Evolutionary conservation across 2,797 vertebrate species (phyloP).

Genomic region (Eulemur mongoz): DNA sequence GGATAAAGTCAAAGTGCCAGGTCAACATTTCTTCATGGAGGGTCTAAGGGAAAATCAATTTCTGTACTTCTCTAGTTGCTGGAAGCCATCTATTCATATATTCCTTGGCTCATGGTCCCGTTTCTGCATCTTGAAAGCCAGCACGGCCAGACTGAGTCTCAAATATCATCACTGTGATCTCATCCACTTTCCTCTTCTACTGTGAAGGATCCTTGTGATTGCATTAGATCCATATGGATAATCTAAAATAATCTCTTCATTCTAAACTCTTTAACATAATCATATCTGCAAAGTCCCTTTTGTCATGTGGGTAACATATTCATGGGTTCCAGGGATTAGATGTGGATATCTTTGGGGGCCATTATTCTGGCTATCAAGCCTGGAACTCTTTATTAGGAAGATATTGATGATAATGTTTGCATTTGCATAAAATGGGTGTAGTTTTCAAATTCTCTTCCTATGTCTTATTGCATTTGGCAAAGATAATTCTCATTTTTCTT

Average conservation of each 20-base stretch:
- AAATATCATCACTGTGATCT: background rate
- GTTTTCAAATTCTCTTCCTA: background rate
- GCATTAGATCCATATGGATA: background rate
- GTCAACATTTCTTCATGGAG: background rate
- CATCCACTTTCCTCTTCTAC: background rate
- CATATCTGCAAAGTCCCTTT: background rate
- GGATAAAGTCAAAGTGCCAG: background rate
- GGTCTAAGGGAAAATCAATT: background rate
- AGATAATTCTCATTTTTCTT: background rate
- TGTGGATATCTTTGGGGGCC: background rate
- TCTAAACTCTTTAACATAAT: background rate
- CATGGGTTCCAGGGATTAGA: background rate
- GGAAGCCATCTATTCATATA: background rate
- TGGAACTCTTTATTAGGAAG: background rate
- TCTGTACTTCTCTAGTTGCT: background rate
- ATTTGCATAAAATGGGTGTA: background rate
- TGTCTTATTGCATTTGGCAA: background rate
- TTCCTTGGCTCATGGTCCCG: background rate
- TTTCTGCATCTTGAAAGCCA: background rate
- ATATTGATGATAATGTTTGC: background rate
- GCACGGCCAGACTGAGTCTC: background rate
- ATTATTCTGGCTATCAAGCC: background rate
- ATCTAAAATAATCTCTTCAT: background rate
- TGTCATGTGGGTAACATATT: background rate
- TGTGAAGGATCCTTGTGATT: background rate